Conservation (phyloP, 2,113 vertebrate species). For the Corapipo altera region DNA sequence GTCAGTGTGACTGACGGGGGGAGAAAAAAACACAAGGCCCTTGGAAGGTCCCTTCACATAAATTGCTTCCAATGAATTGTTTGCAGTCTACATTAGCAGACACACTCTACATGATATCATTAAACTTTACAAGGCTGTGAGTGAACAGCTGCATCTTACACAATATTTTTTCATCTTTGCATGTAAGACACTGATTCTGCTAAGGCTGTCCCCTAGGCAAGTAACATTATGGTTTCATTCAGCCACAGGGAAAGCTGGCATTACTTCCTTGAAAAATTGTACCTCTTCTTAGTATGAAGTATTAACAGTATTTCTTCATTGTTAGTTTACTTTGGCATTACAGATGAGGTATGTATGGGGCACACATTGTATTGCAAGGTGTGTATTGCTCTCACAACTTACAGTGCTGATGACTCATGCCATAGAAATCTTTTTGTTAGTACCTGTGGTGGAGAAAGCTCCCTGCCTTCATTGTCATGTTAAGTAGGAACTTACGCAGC, state of each 20-base stretch:
- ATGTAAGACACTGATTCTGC: background rate
- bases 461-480: background rate
- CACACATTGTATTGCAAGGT: too few species aligned
- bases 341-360: background rate
- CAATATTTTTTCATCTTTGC: constrained; percentile 43
- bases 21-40: background rate
- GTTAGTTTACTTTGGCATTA: background rate
- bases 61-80: constrained; percentile 59
- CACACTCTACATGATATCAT: background rate
- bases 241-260: background rate
- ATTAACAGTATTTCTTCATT: background rate
- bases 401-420: background rate
- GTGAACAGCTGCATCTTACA: constrained; percentile 43
- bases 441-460: background rate
- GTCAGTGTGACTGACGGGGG: background rate
- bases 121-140: constrained; percentile 36
- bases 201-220: background rate
- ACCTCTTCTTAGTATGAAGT: background rate
- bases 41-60: constrained; percentile 5
- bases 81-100: constrained; percentile 63
- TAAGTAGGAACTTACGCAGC: background rate
- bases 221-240: background rate
- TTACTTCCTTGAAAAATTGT: background rate
- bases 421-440: background rate
- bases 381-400: background rate